Conservation (phyloP, 1,140 invertebrate genomes). For the Calliphora vicina region DNA sequence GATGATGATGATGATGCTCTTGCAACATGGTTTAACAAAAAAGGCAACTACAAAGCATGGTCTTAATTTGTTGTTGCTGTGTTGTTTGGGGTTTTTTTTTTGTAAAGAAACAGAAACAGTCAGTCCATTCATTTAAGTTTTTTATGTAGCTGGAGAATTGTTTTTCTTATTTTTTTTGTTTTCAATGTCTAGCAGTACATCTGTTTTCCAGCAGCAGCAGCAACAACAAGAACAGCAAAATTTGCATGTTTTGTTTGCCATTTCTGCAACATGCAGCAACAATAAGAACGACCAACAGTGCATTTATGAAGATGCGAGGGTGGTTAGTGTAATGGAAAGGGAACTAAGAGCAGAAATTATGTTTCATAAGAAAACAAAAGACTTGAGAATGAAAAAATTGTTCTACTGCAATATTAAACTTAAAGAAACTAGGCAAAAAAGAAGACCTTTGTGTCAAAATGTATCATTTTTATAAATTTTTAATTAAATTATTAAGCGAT, state of each 20-base stretch:
- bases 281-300: neutral
- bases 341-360: too few relatives aligned
- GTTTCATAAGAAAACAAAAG: too few relatives aligned
- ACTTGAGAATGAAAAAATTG: too few relatives aligned
- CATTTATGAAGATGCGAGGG: neutral
- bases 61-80: neutral
- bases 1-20: neutral
- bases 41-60: neutral
- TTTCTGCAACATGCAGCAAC: neutral
- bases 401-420: too few relatives aligned
- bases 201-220: neutral
- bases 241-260: neutral
- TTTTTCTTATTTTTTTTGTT: neutral
- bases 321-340: too few relatives aligned
- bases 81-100: neutral
- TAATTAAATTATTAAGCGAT: too few relatives aligned
- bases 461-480: too few relatives aligned
- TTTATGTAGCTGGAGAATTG: neutral
- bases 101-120: neutral
- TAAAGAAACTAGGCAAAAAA: too few relatives aligned
- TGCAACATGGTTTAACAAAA: neutral
- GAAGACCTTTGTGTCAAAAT: too few relatives aligned
- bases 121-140: neutral
- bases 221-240: neutral
- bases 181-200: conserved; percentile 9